Evolutionary conservation across 2,113 vertebrate genomes (phyloP).

Genomic region (Calidris pugnax): DNA sequence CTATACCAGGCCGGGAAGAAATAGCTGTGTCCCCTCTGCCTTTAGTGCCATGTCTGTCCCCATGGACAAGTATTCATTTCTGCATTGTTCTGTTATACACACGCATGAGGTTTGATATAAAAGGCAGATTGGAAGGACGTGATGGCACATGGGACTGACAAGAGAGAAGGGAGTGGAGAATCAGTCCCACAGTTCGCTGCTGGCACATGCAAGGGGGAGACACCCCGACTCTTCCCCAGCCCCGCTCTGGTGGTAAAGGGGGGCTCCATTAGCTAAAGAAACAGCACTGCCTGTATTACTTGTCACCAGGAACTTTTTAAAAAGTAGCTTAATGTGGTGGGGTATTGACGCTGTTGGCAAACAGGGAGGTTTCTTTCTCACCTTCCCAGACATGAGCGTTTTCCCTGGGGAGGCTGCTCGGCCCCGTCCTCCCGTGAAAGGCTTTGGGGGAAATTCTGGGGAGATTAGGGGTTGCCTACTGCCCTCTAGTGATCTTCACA

Average conservation of each 20-base stretch:
- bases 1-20: neutral
- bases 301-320: neutral
- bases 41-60: neutral
- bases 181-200: neutral
- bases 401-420: rapidly evolving
- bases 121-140: neutral
- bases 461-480: conserved; percentile 52
- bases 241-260: neutral
- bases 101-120: neutral
- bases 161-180: neutral
- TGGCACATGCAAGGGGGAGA: neutral
- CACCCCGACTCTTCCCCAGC: neutral
- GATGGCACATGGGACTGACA: neutral
- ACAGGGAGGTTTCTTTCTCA: neutral
- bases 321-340: neutral
- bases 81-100: neutral
- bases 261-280: neutral
- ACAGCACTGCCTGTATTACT: neutral
- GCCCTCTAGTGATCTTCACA: conserved; percentile 50
- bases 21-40: neutral
- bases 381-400: rapidly evolving
- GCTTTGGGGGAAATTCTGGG: neutral
- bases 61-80: neutral
- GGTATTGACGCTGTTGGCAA: neutral
- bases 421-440: neutral